Conservation (phyloP, 2,888 invertebrate species). For the Caenorhabditis parvicauda region DNA sequence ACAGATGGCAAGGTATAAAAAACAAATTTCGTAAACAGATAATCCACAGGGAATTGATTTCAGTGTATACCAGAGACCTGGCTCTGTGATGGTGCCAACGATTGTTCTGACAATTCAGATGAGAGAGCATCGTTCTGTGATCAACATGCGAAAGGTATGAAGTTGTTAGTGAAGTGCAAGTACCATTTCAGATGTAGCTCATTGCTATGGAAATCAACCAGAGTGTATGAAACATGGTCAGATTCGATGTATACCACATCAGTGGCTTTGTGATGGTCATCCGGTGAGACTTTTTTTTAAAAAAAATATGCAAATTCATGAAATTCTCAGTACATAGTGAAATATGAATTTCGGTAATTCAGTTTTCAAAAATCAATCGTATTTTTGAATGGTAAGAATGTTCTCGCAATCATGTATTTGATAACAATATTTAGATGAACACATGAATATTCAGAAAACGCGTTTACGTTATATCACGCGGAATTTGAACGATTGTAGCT, state of each 20-base stretch:
- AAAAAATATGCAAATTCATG: too few relatives aligned
- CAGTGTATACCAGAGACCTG: constrained; percentile 27
- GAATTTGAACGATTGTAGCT: too few relatives aligned
- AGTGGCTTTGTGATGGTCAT: constrained; percentile 39
- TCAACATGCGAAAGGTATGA: constrained; percentile 13
- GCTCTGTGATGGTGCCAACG: constrained; percentile 35
- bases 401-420: too few relatives aligned
- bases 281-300: too few relatives aligned
- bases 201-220: constrained; percentile 35
- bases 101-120: constrained; percentile 28
- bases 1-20: constrained; percentile 12
- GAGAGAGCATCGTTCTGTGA: constrained; percentile 29
- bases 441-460: too few relatives aligned
- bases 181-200: constrained; percentile 19
- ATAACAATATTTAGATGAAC: too few relatives aligned
- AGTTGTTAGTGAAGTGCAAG: background rate
- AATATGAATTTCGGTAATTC: too few relatives aligned
- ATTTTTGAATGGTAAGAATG: too few relatives aligned
- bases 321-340: too few relatives aligned
- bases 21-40: constrained; percentile 1
- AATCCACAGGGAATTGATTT: background rate
- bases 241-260: constrained; percentile 30
- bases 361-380: too few relatives aligned
- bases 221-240: constrained; percentile 28
- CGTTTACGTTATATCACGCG: too few relatives aligned